Evolutionary conservation across 1,140 invertebrate species (phyloP).

Genomic region (Teleogryllus occipitalis): DNA sequence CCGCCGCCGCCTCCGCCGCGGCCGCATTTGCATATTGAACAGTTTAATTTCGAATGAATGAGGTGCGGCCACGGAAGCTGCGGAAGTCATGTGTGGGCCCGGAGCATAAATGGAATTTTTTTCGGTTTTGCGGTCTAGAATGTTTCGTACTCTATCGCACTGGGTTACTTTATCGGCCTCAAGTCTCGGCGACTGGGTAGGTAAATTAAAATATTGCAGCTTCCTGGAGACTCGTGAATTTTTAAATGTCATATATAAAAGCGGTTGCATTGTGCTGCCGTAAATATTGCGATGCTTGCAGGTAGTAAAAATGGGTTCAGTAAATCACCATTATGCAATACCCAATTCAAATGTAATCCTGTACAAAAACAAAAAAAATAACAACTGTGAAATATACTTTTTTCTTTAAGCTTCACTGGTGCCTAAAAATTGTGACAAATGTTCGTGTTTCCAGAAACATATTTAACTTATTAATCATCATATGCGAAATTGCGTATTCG

Average conservation of each 20-base stretch:
- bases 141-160: not conserved
- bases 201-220: slow-evolving; percentile 1
- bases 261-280: not conserved
- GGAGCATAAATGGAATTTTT: not conserved
- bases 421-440: too few relatives aligned
- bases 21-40: slow-evolving; percentile 3
- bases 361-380: too few relatives aligned
- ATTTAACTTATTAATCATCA: too few relatives aligned
- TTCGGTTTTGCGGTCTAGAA: not conserved
- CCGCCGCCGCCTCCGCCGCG: too few relatives aligned
- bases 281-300: too few relatives aligned
- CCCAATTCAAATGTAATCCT: too few relatives aligned
- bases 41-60: slow-evolving; percentile 2
- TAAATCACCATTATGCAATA: too few relatives aligned
- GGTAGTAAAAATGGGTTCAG: too few relatives aligned
- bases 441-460: too few relatives aligned
- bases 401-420: too few relatives aligned
- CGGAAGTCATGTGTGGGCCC: not conserved
- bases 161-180: not conserved
- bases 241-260: not conserved
- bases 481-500: too few relatives aligned
- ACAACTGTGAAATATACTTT: too few relatives aligned
- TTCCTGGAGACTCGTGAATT: not conserved
- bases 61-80: not conserved
- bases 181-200: not conserved